Percentiles rank a stretch among this genome's conserved stretches.
These are phyloP conservation scores for Endotricha flammealis DNA, from an alignment of 2,888 invertebrate species.

Conservation along the genomic window DNA sequence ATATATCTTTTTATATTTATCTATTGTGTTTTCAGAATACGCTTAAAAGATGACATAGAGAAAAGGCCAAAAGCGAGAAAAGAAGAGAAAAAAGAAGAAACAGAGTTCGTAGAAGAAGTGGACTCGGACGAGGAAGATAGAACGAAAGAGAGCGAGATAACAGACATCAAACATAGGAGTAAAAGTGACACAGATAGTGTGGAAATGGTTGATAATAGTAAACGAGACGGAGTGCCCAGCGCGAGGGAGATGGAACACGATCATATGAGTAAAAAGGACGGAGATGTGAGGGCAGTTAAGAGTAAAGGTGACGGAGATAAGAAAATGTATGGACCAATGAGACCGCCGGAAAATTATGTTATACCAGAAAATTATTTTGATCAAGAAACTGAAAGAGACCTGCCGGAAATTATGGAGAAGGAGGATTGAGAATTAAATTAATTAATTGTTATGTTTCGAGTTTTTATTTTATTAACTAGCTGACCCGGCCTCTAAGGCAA, in stretches of 20 bases:
- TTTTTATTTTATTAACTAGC: too few relatives aligned
- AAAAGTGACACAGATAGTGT: conserved; percentile 11
- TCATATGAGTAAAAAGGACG: conserved; percentile 4
- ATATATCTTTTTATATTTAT: too few relatives aligned
- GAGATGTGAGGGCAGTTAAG: neutral
- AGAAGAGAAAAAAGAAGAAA: conserved; percentile 41
- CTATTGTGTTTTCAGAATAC: conserved; percentile 55
- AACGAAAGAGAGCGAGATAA: conserved; percentile 13
- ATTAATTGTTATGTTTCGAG: neutral
- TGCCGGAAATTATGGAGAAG: conserved; percentile 65
- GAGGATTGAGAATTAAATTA: conserved; percentile 21
- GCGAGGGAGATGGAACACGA: conserved; percentile 15
- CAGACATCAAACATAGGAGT: too few relatives aligned
- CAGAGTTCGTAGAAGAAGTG: conserved; percentile 74
- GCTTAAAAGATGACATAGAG: conserved; percentile 66
- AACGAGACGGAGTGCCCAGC: too few relatives aligned
- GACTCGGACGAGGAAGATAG: conserved; percentile 60
- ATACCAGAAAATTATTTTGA: conserved; percentile 66
- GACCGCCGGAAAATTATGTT: conserved; percentile 67
- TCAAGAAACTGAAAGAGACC: conserved; percentile 59
- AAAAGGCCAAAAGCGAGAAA: conserved; percentile 39
- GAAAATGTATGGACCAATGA: conserved; percentile 61
- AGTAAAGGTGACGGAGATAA: conserved; percentile 2
- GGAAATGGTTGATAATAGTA: conserved; percentile 11
- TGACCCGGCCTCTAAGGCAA: too few relatives aligned